Conservation (phyloP, 2,797 vertebrate species). For the Tangara arthus region DNA sequence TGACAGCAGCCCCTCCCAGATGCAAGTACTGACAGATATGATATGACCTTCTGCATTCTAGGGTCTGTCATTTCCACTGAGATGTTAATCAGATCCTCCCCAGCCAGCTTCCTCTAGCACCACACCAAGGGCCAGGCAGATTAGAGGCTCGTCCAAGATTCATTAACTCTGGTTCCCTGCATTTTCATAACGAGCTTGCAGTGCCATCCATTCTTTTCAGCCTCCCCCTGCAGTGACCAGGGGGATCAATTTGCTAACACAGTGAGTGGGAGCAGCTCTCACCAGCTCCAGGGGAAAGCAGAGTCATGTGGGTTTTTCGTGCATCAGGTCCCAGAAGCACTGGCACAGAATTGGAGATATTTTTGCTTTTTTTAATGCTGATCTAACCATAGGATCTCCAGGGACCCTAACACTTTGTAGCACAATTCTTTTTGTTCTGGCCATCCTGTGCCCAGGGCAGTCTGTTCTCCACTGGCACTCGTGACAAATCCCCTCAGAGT, state of each 20-base stretch:
- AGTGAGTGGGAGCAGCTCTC: not conserved
- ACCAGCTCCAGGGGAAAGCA: not conserved
- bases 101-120: not conserved
- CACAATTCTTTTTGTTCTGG: not conserved
- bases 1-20: not conserved
- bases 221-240: not conserved
- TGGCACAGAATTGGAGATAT: not conserved
- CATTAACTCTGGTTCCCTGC: constrained; percentile 21
- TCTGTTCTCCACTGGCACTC: not conserved
- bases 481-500: not conserved
- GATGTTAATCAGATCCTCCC: not conserved
- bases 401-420: not conserved
- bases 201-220: constrained; percentile 33
- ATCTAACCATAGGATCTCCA: not conserved
- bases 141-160: constrained; percentile 9
- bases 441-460: not conserved
- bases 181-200: constrained; percentile 21
- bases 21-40: not conserved
- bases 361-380: not conserved
- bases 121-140: not conserved
- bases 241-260: not conserved
- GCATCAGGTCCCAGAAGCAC: not conserved
- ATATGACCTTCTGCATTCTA: not conserved
- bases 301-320: not conserved
- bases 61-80: not conserved